phyloP scores from a whole-genome alignment of 2,113 vertebrate species.

The Eptesicus fuscus region DNA sequence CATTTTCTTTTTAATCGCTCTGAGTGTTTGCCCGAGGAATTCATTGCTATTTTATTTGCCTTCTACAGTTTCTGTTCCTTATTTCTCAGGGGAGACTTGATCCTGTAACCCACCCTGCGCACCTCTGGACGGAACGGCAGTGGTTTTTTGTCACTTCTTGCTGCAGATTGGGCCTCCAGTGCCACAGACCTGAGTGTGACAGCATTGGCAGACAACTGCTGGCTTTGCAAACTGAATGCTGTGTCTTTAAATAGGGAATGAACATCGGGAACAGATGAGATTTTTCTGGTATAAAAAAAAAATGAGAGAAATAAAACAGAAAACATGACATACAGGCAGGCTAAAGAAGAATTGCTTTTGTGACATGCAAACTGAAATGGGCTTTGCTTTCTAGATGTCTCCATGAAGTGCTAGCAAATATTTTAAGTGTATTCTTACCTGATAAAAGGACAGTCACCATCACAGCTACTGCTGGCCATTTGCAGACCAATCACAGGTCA shows the following conservation, averaged over 20 bases:
- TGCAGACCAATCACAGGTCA: neutral
- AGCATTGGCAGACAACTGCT: neutral
- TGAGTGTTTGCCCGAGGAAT: neutral
- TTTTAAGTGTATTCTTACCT: neutral
- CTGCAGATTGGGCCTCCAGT: neutral
- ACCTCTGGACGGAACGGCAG: neutral
- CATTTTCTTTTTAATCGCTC: constrained; percentile 31
- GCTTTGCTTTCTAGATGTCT: constrained; percentile 33
- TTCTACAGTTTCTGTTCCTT: constrained; percentile 42
- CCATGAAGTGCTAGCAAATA: neutral
- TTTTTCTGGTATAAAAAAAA: constrained; percentile 45
- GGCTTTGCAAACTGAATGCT: constrained; percentile 3
- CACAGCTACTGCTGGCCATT: neutral
- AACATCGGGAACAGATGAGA: constrained; percentile 23
- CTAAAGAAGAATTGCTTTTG: neutral
- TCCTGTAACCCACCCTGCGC: neutral
- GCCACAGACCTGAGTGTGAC: neutral
- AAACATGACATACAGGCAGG: neutral
- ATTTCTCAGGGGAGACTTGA: neutral
- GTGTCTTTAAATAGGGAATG: constrained; percentile 50
- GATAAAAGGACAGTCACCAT: neutral
- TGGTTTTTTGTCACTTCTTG: constrained; percentile 2
- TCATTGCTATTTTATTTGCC: neutral
- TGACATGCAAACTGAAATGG: neutral
- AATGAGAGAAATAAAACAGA: constrained; percentile 51